phyloP scores from a whole-genome alignment of 1,140 invertebrate genomes.

The Solenopsis fugax region DNA sequence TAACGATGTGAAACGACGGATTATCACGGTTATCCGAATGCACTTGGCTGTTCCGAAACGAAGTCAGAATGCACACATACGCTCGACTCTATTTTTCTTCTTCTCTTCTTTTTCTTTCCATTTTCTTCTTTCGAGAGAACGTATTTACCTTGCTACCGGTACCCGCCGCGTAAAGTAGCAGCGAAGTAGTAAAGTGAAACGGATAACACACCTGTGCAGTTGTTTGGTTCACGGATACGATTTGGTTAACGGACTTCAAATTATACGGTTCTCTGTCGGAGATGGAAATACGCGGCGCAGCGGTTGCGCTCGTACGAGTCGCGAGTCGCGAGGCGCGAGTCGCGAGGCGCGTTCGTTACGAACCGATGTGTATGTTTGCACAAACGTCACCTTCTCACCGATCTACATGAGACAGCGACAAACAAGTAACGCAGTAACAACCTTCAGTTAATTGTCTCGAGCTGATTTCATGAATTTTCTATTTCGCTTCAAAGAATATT shows the following conservation, averaged over 20 bases:
- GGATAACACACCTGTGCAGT: conserved; percentile 52
- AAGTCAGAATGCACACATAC: neutral
- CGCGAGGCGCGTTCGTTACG: neutral
- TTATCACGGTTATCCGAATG: conserved; percentile 62
- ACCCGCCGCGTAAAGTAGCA: conserved; percentile 26
- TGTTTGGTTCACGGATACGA: conserved; percentile 41
- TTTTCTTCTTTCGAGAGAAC: neutral
- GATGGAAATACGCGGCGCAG: neutral
- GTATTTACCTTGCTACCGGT: conserved; percentile 31
- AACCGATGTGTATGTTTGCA: neutral
- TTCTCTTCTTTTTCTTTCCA: neutral
- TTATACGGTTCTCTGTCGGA: conserved; percentile 34
- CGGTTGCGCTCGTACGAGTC: neutral
- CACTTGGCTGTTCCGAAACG: neutral
- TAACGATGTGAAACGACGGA: conserved; percentile 71
- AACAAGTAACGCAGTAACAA: neutral
- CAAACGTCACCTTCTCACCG: neutral
- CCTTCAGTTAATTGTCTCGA: neutral
- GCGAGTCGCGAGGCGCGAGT: neutral
- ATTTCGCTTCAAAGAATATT: neutral
- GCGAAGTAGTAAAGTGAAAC: conserved; percentile 49
- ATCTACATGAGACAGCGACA: neutral
- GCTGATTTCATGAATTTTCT: neutral
- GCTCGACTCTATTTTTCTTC: neutral
- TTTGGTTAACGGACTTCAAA: conserved; percentile 55